Percentiles rank a stretch among this genome's conserved stretches.
These are phyloP conservation scores for Galeopterus variegatus DNA, from an alignment of 2,113 vertebrate species.

Conservation along the genomic window DNA sequence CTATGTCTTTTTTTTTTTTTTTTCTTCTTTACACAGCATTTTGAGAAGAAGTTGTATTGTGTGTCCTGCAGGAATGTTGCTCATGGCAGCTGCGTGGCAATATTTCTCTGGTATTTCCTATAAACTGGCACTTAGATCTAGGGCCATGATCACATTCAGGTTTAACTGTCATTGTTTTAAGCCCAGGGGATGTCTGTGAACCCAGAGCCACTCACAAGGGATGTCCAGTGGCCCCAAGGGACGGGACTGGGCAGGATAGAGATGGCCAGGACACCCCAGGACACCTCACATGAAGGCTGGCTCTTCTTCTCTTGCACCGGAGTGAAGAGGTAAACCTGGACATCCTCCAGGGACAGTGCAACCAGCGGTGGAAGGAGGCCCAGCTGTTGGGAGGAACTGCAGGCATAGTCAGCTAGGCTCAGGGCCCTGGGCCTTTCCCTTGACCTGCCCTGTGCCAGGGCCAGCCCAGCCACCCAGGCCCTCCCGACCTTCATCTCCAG, in stretches of 20 bases:
- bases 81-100: not conserved
- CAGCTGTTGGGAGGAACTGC: too few relatives aligned
- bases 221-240: not conserved
- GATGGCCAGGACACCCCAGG: not conserved
- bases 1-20: not conserved
- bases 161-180: not conserved
- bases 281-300: not conserved
- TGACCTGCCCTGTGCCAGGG: not conserved
- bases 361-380: too few relatives aligned
- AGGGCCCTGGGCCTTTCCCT: not conserved
- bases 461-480: not conserved
- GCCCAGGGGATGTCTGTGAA: not conserved
- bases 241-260: not conserved
- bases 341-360: not conserved
- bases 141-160: not conserved
- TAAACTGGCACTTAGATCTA: not conserved
- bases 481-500: not conserved
- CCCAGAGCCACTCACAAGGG: not conserved
- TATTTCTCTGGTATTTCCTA: not conserved
- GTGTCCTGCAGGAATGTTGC: not conserved
- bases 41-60: not conserved
- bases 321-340: not conserved
- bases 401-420: fast-evolving
- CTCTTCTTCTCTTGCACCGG: not conserved
- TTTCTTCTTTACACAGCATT: not conserved